phyloP scores from a whole-genome alignment of 2,888 invertebrate genomes.

The Artemia sp. region DNA sequence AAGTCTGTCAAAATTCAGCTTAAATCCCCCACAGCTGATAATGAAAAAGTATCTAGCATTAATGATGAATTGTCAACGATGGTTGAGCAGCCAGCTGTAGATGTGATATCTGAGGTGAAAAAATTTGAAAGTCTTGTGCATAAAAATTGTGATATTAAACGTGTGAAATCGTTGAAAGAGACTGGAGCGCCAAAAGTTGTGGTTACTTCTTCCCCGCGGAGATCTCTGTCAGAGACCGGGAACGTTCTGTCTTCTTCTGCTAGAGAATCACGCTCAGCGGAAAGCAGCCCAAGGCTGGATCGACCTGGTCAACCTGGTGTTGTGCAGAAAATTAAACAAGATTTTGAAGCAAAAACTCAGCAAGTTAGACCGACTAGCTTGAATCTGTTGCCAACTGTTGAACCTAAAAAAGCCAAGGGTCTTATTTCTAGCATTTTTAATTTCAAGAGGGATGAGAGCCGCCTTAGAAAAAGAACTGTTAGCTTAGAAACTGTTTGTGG shows the following conservation, averaged over 20 bases:
- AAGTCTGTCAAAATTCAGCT: constrained; percentile 3
- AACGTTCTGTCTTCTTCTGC: background rate
- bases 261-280: background rate
- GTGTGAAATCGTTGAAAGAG: constrained; percentile 7
- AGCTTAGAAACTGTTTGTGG: background rate
- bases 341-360: constrained; percentile 60
- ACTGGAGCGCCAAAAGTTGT: background rate
- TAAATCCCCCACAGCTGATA: background rate
- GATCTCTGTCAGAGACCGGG: background rate
- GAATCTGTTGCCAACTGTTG: background rate
- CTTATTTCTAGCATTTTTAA: background rate
- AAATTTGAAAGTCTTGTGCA: constrained; percentile 2
- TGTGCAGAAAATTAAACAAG: constrained; percentile 67
- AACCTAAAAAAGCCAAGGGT: constrained; percentile 4
- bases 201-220: background rate
- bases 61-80: background rate
- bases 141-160: background rate
- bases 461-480: background rate
- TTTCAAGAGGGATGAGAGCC: background rate
- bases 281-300: constrained; percentile 3
- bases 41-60: background rate
- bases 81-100: background rate
- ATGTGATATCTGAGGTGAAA: constrained; percentile 7
- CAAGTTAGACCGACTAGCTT: constrained; percentile 10
- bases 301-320: constrained; percentile 39